phyloP scores from a whole-genome alignment of 2,888 invertebrate species.

The Dolichomitus sp. region DNA sequence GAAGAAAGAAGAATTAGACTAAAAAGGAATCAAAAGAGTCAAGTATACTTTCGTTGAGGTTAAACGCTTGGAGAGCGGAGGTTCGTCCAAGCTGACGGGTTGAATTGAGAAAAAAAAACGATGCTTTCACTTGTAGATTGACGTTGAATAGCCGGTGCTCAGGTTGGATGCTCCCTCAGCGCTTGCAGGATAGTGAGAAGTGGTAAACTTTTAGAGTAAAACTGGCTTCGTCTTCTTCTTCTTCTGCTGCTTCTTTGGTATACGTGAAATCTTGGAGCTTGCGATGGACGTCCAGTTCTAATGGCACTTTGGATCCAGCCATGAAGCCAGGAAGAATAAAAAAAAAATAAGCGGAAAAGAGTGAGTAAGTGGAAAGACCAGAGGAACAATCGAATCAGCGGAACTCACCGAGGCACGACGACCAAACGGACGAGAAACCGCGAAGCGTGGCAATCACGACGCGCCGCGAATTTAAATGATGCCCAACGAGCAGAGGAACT shows the following conservation, averaged over 20 bases:
- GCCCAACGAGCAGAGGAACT: constrained; percentile 45
- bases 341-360: constrained; percentile 34
- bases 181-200: constrained; percentile 27
- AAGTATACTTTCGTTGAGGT: constrained; percentile 48
- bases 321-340: constrained; percentile 9
- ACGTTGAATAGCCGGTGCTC: constrained; percentile 56
- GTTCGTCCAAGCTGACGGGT: constrained; percentile 25
- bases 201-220: constrained; percentile 58
- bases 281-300: constrained; percentile 35
- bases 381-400: constrained; percentile 78
- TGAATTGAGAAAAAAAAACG: constrained; percentile 44
- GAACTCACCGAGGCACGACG: constrained; percentile 70
- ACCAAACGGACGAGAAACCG: constrained; percentile 39
- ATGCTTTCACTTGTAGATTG: constrained; percentile 64
- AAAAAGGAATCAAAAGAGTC: constrained; percentile 35
- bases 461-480: constrained; percentile 77
- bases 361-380: constrained; percentile 17
- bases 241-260: constrained; percentile 7
- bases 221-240: constrained; percentile 18
- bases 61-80: constrained; percentile 44
- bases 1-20: constrained; percentile 33
- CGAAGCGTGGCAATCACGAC: constrained; percentile 71
- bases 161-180: constrained; percentile 4
- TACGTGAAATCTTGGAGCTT: constrained; percentile 31
- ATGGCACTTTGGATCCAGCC: constrained; percentile 2